phyloP scores from a whole-genome alignment of 2,888 invertebrate species.

The Aporophyla lueneburgensis region DNA sequence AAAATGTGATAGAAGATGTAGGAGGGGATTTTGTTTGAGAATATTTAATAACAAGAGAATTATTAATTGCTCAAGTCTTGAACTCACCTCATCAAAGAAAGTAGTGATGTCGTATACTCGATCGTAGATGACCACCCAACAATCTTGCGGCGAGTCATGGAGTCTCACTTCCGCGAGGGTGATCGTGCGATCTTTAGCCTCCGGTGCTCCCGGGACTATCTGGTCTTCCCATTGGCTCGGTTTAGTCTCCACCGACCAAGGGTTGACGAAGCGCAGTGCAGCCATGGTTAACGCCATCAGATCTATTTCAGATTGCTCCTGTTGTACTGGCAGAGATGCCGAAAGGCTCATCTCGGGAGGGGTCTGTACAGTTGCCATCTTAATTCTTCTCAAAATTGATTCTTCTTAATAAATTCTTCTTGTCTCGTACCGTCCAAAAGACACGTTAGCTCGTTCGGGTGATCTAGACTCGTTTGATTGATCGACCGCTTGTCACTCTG shows the following conservation, averaged over 20 bases:
- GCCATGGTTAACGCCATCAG: constrained; percentile 88
- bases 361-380: constrained; percentile 86
- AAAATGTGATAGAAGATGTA: background rate
- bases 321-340: constrained; percentile 77
- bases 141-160: constrained; percentile 94
- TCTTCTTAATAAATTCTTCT: constrained; percentile 47
- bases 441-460: constrained; percentile 69
- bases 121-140: constrained; percentile 97
- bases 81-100: constrained; percentile 93
- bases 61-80: background rate
- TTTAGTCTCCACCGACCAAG: constrained; percentile 81
- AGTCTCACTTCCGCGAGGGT: constrained; percentile 94
- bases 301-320: constrained; percentile 82
- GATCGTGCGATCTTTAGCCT: constrained; percentile 88
- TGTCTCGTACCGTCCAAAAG: constrained; percentile 47
- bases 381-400: constrained; percentile 53
- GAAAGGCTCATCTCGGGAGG: constrained; percentile 81
- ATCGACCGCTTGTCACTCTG: constrained; percentile 76
- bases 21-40: background rate
- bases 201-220: constrained; percentile 79
- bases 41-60: background rate
- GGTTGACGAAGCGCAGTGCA: constrained; percentile 86
- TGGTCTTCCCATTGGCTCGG: constrained; percentile 74
- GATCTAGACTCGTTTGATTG: constrained; percentile 74
- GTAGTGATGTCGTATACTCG: constrained; percentile 95